phyloP scores from a whole-genome alignment of 2,888 invertebrate genomes.

The Hartigia nigra region DNA sequence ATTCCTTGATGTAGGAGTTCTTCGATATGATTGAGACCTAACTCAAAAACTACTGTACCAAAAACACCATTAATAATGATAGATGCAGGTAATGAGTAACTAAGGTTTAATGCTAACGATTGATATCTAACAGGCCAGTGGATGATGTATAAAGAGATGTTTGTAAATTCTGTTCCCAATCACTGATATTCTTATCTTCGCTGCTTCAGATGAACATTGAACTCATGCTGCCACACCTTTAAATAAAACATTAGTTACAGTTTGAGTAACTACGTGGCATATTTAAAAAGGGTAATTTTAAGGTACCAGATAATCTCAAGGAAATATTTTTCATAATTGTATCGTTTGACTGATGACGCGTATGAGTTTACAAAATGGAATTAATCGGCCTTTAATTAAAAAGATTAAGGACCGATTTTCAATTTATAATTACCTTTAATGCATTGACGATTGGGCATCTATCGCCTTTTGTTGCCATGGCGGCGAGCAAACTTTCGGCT shows the following conservation, averaged over 20 bases:
- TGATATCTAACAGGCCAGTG: conserved; percentile 2
- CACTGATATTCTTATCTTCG: conserved; percentile 21
- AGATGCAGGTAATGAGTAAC: not conserved
- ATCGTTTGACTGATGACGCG: not conserved
- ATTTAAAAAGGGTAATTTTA: not conserved
- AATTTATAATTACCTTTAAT: not conserved
- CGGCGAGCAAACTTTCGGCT: conserved; percentile 59
- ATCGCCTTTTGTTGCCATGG: conserved; percentile 61
- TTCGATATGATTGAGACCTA: not conserved
- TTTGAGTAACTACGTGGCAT: not conserved
- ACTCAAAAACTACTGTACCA: not conserved
- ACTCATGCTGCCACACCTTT: conserved; percentile 74
- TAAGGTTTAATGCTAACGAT: not conserved
- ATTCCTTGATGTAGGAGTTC: not conserved
- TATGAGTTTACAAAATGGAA: not conserved
- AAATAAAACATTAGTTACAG: conserved; percentile 27
- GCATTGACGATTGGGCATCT: conserved; percentile 25
- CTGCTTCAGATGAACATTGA: conserved; percentile 41
- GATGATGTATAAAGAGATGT: conserved; percentile 27
- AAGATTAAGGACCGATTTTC: conserved; percentile 14
- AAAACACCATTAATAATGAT: not conserved
- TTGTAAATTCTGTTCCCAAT: conserved; percentile 37
- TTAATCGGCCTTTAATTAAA: not conserved
- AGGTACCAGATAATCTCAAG: not conserved
- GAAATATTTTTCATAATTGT: not conserved